These are phyloP conservation scores for Cetoscarus ocellatus DNA, from an alignment of 2,797 vertebrate genomes.

Conservation along the genomic window DNA sequence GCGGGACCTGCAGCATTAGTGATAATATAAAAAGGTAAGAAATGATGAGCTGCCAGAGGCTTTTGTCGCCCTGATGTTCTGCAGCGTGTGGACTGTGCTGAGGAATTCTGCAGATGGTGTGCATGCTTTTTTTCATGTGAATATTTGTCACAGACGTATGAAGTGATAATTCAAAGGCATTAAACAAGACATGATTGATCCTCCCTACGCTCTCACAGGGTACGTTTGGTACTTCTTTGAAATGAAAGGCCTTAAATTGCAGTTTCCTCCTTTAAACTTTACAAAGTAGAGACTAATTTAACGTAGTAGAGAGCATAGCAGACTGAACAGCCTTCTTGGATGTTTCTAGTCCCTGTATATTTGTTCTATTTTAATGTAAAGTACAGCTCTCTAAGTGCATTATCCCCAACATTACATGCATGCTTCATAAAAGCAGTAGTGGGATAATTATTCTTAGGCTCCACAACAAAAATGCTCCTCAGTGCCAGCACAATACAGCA, in stretches of 20 bases:
- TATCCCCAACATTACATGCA: not conserved
- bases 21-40: conserved; percentile 2
- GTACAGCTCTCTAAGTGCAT: too few species aligned
- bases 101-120: not conserved
- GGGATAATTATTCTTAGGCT: too few species aligned
- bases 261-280: not conserved
- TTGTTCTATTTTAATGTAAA: not conserved
- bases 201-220: not conserved
- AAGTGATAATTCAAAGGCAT: not conserved
- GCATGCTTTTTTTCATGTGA: not conserved
- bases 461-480: not conserved
- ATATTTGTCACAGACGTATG: not conserved
- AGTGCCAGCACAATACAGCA: not conserved
- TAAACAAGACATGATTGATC: not conserved
- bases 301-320: not conserved
- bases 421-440: not conserved
- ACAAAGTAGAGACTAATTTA: not conserved
- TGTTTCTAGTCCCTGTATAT: too few species aligned
- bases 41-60: not conserved
- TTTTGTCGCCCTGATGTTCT: not conserved
- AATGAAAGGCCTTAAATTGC: not conserved
- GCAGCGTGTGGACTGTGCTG: not conserved
- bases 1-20: not conserved
- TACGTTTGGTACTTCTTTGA: not conserved
- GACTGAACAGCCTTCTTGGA: not conserved